phyloP scores from a whole-genome alignment of 1,140 invertebrate species.

The Pseudobourletiella spinata region DNA sequence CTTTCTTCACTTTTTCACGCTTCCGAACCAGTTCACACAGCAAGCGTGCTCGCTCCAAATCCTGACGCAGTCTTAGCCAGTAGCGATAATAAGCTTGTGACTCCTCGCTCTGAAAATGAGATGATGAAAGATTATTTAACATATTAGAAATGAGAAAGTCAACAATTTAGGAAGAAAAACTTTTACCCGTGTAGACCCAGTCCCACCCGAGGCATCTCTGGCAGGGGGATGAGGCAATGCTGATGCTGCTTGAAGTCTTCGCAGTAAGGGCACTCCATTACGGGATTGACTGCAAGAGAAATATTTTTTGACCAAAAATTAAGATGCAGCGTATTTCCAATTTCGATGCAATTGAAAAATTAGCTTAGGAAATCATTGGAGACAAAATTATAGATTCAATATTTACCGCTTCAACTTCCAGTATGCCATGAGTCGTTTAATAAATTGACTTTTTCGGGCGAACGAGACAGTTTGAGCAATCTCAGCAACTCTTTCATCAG shows the following conservation, averaged over 20 bases:
- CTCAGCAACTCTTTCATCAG: slow-evolving; percentile 74
- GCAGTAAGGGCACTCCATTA: slow-evolving; percentile 88
- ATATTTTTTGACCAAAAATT: slow-evolving; percentile 5
- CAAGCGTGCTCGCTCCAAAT: slow-evolving; percentile 83
- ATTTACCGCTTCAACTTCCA: slow-evolving; percentile 77
- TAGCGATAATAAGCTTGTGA: slow-evolving; percentile 62
- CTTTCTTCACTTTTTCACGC: slow-evolving; percentile 86
- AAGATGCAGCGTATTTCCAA: not conserved
- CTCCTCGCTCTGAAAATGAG: slow-evolving; percentile 1
- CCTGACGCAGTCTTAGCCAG: slow-evolving; percentile 88
- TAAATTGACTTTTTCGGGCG: slow-evolving; percentile 71
- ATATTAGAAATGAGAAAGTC: too few species aligned
- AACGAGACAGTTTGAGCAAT: slow-evolving; percentile 63
- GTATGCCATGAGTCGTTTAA: slow-evolving; percentile 78
- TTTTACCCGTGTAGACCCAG: too few species aligned
- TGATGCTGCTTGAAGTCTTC: slow-evolving; percentile 63
- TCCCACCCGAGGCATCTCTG: slow-evolving; percentile 18
- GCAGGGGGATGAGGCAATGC: slow-evolving; percentile 37
- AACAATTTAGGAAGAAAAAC: too few species aligned
- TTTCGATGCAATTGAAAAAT: too few species aligned
- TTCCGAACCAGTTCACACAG: slow-evolving; percentile 91
- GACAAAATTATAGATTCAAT: not conserved
- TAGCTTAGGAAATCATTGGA: too few species aligned
- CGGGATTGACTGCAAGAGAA: slow-evolving; percentile 60
- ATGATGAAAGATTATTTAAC: not conserved